Evolutionary conservation across 2,888 invertebrate genomes (phyloP).

Genomic region (Diadromus collaris): DNA sequence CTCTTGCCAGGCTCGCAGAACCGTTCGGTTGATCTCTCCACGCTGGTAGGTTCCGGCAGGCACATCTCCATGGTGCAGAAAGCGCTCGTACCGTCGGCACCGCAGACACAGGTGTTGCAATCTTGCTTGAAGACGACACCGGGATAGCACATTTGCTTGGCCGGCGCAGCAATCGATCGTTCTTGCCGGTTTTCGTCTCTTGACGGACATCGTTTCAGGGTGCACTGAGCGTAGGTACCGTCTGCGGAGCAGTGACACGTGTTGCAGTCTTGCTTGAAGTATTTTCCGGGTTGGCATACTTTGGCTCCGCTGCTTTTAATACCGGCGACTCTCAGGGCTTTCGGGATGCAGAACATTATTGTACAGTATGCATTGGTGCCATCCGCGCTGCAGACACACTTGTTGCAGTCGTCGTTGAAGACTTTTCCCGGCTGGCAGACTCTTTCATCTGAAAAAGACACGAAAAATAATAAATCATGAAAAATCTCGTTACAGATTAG

Average conservation of each 20-base stretch:
- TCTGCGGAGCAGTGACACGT: constrained; percentile 81
- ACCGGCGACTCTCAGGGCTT: constrained; percentile 14
- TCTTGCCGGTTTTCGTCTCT: constrained; percentile 81
- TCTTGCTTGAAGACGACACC: too few relatives aligned
- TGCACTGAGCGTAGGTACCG: constrained; percentile 81
- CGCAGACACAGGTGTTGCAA: too few relatives aligned
- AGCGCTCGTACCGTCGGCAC: too few relatives aligned
- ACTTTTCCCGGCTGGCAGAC: constrained; percentile 69
- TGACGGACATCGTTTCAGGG: constrained; percentile 71
- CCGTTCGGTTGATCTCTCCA: not conserved
- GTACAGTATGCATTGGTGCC: constrained; percentile 71
- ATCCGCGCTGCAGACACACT: constrained; percentile 82
- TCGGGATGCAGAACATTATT: constrained; percentile 52
- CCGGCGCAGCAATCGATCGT: constrained; percentile 72
- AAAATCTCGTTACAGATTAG: not conserved
- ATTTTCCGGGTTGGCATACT: constrained; percentile 79
- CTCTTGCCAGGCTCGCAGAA: constrained; percentile 73
- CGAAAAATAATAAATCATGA: not conserved
- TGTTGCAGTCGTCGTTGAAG: constrained; percentile 79
- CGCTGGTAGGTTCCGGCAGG: constrained; percentile 64
- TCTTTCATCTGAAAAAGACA: constrained; percentile 11
- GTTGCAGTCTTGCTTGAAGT: constrained; percentile 81
- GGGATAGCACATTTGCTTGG: too few relatives aligned
- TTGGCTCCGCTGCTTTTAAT: too few relatives aligned
- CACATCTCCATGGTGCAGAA: too few relatives aligned